A percentile compares a stretch with the other conserved stretches of the same genome.
These are phyloP conservation scores for Thereva nobilitata DNA, from an alignment of 2,888 invertebrate genomes.

Conservation along the genomic window DNA sequence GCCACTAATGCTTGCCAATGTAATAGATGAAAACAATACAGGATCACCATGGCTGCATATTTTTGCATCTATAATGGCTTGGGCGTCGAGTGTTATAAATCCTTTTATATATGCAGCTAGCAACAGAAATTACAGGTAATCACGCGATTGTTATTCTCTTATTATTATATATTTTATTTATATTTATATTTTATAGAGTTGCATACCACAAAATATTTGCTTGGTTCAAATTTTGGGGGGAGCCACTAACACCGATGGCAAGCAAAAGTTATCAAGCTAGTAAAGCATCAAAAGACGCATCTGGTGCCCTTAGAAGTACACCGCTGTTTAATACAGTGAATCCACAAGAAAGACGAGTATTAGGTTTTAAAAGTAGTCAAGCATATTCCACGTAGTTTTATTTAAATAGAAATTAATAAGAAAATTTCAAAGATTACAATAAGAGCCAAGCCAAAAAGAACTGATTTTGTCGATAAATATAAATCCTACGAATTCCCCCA, in stretches of 20 bases:
- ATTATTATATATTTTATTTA: neutral
- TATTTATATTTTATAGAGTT: conserved; percentile 46
- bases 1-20: conserved; percentile 86
- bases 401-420: no score
- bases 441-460: no score
- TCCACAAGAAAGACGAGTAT: no score
- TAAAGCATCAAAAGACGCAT: conserved; percentile 55
- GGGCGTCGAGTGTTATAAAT: conserved; percentile 89
- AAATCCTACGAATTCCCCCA: neutral
- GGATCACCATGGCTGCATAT: conserved; percentile 77
- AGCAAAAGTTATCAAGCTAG: conserved; percentile 56
- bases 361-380: no score
- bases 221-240: conserved; percentile 56
- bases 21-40: conserved; percentile 76
- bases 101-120: conserved; percentile 90
- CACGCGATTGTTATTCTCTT: neutral
- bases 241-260: conserved; percentile 55
- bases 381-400: no score
- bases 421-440: no score
- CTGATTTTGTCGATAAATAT: no score
- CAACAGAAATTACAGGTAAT: conserved; percentile 75
- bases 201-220: conserved; percentile 56
- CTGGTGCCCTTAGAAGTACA: conserved; percentile 53
- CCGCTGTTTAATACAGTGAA: conserved; percentile 47
- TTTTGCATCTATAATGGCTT: conserved; percentile 81